Evolutionary conservation across 2,113 vertebrate genomes (phyloP).

Genomic region (Pygoscelis adeliae): DNA sequence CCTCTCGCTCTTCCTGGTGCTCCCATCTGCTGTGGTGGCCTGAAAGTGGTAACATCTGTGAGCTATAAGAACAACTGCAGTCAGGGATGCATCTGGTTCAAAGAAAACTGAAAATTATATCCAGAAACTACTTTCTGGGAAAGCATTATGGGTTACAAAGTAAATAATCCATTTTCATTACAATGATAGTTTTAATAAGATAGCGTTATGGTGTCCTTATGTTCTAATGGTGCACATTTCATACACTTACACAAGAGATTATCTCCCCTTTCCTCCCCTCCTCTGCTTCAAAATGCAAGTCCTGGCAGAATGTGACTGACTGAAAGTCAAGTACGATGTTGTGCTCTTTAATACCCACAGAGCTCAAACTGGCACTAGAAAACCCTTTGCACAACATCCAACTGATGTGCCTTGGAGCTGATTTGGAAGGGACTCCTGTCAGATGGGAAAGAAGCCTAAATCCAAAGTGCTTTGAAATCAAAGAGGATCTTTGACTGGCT

Average conservation of each 20-base stretch:
- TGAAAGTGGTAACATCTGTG: background rate
- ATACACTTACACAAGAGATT: background rate
- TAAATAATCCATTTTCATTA: slow-evolving; percentile 29
- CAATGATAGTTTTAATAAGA: slow-evolving; percentile 18
- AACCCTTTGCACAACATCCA: background rate
- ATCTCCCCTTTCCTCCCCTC: background rate
- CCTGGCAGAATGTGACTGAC: background rate
- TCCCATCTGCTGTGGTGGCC: background rate
- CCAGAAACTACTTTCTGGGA: background rate
- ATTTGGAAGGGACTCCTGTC: background rate
- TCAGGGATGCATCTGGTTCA: background rate
- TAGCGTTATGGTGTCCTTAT: background rate
- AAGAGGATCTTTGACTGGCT: background rate
- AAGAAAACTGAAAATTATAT: slow-evolving; percentile 4
- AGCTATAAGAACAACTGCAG: background rate
- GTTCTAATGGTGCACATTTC: background rate
- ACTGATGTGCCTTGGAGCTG: background rate
- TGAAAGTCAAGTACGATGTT: background rate
- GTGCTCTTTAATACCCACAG: background rate
- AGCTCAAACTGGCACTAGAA: background rate
- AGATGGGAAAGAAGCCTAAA: slow-evolving; percentile 2
- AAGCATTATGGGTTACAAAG: slow-evolving; percentile 13
- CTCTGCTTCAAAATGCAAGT: background rate
- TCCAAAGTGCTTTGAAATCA: background rate
- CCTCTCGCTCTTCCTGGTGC: background rate